Evolutionary conservation across 2,888 invertebrate genomes (phyloP).

Genomic region (Diarsia rubi): DNA sequence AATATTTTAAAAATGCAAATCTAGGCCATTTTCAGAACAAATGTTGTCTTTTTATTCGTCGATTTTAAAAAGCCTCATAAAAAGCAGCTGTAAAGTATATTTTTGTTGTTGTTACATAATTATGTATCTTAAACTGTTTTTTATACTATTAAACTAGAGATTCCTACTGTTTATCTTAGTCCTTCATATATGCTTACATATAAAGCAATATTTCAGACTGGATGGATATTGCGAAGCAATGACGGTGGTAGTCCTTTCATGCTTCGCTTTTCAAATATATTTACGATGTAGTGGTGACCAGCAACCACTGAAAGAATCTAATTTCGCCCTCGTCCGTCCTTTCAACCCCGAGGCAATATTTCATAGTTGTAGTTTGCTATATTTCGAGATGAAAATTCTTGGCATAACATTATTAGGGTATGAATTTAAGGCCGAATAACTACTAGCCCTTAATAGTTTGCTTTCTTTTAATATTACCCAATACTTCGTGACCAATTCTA

Average conservation of each 20-base stretch:
- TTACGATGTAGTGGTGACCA: constrained; percentile 32
- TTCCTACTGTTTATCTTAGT: background rate
- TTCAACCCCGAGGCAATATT: constrained; percentile 35
- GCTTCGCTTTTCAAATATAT: constrained; percentile 40
- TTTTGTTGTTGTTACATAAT: background rate
- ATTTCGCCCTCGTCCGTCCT: constrained; percentile 28
- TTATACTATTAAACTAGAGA: background rate
- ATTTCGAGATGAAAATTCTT: constrained; percentile 53
- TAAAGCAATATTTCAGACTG: constrained; percentile 4
- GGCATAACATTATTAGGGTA: constrained; percentile 25
- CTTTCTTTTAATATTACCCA: background rate
- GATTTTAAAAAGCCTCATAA: no score
- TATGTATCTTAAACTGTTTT: background rate
- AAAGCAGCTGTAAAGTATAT: background rate
- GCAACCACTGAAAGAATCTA: constrained; percentile 32
- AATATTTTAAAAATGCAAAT: no score
- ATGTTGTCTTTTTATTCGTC: background rate
- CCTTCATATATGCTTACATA: background rate
- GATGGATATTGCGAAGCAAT: constrained; percentile 16
- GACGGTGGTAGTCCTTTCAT: constrained; percentile 17
- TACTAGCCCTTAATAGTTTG: constrained; percentile 13
- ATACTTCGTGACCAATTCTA: background rate
- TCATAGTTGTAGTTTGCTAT: constrained; percentile 39
- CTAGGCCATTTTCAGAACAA: background rate
- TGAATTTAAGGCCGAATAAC: constrained; percentile 34